Evolutionary conservation across 2,113 vertebrate genomes (phyloP).

Genomic region (Hyperoodon ampullatus): DNA sequence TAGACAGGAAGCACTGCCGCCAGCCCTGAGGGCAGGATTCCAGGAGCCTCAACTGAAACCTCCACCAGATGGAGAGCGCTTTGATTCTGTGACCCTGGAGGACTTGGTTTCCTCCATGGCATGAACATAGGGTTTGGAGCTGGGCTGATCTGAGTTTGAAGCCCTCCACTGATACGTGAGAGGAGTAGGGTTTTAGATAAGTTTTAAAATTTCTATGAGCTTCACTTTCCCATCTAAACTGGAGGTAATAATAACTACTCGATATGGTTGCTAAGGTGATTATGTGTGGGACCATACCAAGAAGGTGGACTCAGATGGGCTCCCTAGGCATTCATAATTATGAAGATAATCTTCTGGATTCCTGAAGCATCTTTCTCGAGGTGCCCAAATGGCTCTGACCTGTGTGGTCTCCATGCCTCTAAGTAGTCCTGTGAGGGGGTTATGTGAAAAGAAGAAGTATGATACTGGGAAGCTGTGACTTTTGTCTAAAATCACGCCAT

Average conservation of each 20-base stretch:
- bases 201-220: background rate
- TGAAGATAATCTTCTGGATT: background rate
- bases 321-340: background rate
- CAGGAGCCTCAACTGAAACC: background rate
- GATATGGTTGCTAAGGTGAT: background rate
- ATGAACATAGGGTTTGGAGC: background rate
- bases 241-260: background rate
- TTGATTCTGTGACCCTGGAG: background rate
- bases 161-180: background rate
- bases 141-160: background rate
- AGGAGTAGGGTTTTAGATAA: background rate
- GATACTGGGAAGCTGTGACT: background rate
- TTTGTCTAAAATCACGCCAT: background rate
- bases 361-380: background rate
- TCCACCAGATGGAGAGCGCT: background rate
- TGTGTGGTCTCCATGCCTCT: background rate
- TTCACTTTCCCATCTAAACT: background rate
- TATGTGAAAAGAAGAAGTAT: background rate
- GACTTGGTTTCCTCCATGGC: background rate
- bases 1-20: background rate
- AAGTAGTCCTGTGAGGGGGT: background rate
- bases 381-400: background rate
- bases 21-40: background rate
- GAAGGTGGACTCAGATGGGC: background rate
- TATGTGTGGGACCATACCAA: background rate